Evolutionary conservation across 2,888 invertebrate species (phyloP).

Genomic region (Dascillus cervinus): DNA sequence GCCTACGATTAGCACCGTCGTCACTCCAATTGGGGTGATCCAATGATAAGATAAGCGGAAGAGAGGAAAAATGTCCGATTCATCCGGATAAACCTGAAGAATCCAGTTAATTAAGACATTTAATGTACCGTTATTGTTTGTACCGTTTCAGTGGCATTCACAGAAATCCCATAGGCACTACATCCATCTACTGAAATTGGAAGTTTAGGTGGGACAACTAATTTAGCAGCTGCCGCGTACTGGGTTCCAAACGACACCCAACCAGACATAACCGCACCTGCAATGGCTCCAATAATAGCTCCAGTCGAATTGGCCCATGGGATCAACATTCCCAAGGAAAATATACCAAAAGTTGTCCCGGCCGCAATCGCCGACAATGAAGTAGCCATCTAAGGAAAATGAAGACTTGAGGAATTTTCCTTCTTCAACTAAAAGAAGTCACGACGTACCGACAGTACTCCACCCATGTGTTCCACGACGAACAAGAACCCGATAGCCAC

Average conservation of each 20-base stretch:
- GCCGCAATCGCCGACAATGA: conserved; percentile 78
- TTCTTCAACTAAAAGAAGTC: background rate
- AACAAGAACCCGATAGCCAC: conserved; percentile 58
- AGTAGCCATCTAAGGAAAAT: conserved; percentile 49
- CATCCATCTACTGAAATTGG: conserved; percentile 46
- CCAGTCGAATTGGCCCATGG: conserved; percentile 72
- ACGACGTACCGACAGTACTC: conserved; percentile 61
- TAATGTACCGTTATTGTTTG: conserved; percentile 5
- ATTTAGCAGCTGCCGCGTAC: conserved; percentile 53
- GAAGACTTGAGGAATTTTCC: background rate
- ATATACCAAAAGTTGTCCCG: conserved; percentile 75
- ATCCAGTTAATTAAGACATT: background rate
- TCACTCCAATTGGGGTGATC: conserved; percentile 68
- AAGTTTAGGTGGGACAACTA: conserved; percentile 51
- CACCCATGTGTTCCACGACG: conserved; percentile 68
- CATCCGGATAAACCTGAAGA: conserved; percentile 31
- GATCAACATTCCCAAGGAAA: conserved; percentile 73
- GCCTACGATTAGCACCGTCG: conserved; percentile 61
- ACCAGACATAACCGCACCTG: conserved; percentile 54
- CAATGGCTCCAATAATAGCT: conserved; percentile 51
- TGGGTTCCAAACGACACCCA: conserved; percentile 62
- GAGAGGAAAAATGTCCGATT: conserved; percentile 57
- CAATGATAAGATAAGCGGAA: conserved; percentile 76
- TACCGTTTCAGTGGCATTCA: conserved; percentile 39
- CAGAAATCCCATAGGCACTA: conserved; percentile 26